Evolutionary conservation across 2,888 invertebrate species (phyloP).

Genomic region (Crioceris asparagi): DNA sequence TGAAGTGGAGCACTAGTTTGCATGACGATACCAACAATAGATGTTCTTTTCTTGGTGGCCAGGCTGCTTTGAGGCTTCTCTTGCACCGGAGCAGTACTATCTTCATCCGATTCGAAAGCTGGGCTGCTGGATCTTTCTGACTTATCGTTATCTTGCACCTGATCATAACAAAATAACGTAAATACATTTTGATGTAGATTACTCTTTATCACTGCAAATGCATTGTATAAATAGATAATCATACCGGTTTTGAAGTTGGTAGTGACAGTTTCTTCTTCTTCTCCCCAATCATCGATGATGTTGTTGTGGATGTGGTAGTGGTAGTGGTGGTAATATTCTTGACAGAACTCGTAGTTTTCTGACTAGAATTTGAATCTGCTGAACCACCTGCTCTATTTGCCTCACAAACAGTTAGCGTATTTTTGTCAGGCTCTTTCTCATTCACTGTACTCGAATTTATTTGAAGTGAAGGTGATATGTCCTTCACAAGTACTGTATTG

Average conservation of each 20-base stretch:
- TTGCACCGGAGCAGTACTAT: constrained; percentile 45
- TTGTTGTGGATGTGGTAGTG: constrained; percentile 43
- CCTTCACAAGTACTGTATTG: no score
- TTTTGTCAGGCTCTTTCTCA: constrained; percentile 7
- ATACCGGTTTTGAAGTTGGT: constrained; percentile 7
- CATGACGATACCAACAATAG: constrained; percentile 57
- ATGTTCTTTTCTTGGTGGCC: constrained; percentile 53
- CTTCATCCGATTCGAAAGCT: constrained; percentile 92
- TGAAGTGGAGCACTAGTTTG: constrained; percentile 50
- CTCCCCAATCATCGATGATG: constrained; percentile 15
- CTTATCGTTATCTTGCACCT: no score
- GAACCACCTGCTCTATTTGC: constrained; percentile 33
- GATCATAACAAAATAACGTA: no score
- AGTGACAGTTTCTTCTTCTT: constrained; percentile 33
- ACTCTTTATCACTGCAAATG: no score
- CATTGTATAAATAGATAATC: no score
- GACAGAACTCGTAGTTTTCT: constrained; percentile 49
- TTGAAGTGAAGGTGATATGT: no score
- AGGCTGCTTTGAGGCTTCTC: constrained; percentile 6
- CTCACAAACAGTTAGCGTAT: constrained; percentile 25
- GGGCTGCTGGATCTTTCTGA: constrained; percentile 83
- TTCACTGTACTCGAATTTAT: no score
- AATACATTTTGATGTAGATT: no score
- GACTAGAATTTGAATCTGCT: constrained; percentile 50
- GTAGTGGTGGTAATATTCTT: constrained; percentile 48